Evolutionary conservation across 2,113 vertebrate genomes (phyloP).

Genomic region (Zosterops lateralis): DNA sequence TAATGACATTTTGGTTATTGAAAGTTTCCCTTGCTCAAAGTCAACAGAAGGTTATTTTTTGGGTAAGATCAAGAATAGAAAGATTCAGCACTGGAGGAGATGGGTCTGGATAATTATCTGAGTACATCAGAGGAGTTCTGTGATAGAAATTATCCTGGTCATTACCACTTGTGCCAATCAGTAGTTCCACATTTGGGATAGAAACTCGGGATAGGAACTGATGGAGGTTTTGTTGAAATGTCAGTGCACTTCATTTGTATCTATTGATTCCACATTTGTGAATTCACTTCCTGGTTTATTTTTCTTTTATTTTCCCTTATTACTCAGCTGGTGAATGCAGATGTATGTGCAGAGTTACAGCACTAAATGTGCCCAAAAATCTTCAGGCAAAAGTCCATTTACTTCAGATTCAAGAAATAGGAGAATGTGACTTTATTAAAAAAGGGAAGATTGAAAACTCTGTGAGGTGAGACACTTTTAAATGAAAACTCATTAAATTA

Average conservation of each 20-base stretch:
- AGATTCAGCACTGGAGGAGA: not conserved
- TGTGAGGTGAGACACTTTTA: conserved; percentile 18
- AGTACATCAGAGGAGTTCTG: not conserved
- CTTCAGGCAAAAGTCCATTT: not conserved
- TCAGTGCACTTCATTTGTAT: not conserved
- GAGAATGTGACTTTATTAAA: not conserved
- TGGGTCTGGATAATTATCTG: not conserved
- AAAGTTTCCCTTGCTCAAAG: not conserved
- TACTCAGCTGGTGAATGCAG: not conserved
- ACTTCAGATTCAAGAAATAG: not conserved
- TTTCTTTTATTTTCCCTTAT: not conserved
- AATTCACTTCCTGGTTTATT: not conserved
- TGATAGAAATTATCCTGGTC: not conserved
- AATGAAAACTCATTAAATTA: conserved; percentile 26
- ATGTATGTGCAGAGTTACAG: not conserved
- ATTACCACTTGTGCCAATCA: not conserved
- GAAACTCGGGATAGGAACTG: not conserved
- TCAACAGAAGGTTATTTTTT: not conserved
- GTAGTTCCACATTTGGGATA: not conserved
- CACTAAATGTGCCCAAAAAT: not conserved
- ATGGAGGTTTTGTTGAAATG: not conserved
- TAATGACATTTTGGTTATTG: not conserved
- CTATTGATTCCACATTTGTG: not conserved
- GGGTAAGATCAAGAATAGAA: not conserved
- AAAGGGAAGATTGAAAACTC: conserved; percentile 39